Evolutionary conservation across 2,113 vertebrate species (phyloP), one percentile per base, ranked within the genome.

Genomic region (Microtus pennsylvanicus): DNA sequence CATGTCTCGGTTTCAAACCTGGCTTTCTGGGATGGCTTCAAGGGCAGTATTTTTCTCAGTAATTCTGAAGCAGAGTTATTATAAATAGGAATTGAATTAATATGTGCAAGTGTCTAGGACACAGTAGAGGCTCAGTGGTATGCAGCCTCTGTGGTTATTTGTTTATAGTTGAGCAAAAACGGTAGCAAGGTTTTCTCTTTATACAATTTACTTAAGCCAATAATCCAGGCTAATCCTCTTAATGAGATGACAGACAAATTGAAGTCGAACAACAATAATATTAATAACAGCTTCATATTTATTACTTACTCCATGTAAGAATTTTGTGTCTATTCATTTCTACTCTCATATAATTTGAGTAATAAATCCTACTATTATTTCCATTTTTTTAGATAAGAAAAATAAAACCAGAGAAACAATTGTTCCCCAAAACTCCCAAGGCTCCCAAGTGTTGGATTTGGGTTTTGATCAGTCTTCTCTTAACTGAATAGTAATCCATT

Each of bases 241-340:
- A 94, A 78, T 42, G 52, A 90, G 33, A 87, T 63, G n/a, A 91
- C 30, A 70, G 45, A 50, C 33, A 83, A 63, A 61, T 19, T 72
- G 30, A 95, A 92, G 10, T 85, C n/a, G 85, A 35, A 78, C 19
- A 86, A 75, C 10, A 80, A 87, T 76, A 81, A 83, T 55, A 87
- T 96, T 78, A 74, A 63, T 89, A 92, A 94, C 28, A 70, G 7
- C 38, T 80, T 55, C 14, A 61, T 93, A 70, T 76, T 47, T 42
- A 87, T 17, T 22, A 91, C 45, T 86, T 87, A 94, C 24, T 86
- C 33, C 13, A 96, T 35, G 21, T 24, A 89, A 89, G 21, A 69
- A 74, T 87, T 96, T 94, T 76, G 10, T 77, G 35, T 72, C 42
- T 65, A 63, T 47, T 82, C 52, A 85, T 52, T 90, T 89, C n/a